Evolutionary conservation across 2,113 vertebrate species (phyloP).

Genomic region (Pachyramphus minor): DNA sequence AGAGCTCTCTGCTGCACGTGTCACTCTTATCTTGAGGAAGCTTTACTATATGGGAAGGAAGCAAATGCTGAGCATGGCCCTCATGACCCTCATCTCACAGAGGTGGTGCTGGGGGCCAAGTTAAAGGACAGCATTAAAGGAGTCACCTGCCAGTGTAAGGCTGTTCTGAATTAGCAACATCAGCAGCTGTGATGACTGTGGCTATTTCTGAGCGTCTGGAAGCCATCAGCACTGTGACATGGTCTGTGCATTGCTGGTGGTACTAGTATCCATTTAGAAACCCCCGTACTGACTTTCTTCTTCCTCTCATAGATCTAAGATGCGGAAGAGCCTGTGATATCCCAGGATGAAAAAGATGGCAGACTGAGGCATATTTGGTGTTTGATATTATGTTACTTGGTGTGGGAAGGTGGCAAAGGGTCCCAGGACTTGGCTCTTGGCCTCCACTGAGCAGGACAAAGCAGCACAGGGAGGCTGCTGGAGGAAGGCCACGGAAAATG

Average conservation of each 20-base stretch:
- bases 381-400: neutral
- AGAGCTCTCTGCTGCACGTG: neutral
- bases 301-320: neutral
- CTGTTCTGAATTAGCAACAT: neutral
- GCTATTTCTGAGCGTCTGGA: neutral
- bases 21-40: neutral
- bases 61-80: neutral
- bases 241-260: neutral
- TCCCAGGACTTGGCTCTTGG: accelerated
- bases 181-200: neutral
- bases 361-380: neutral
- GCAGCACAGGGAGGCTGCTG: neutral
- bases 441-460: neutral
- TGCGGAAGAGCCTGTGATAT: neutral
- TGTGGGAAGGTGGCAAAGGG: neutral
- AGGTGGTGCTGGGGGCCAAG: accelerated
- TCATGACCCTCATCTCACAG: neutral
- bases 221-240: neutral
- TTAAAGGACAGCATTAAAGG: neutral
- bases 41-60: neutral
- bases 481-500: neutral
- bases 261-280: neutral
- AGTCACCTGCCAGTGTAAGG: neutral
- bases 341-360: neutral
- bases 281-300: neutral